phyloP scores from a whole-genome alignment of 2,888 invertebrate species.

The Endotricha flammealis region DNA sequence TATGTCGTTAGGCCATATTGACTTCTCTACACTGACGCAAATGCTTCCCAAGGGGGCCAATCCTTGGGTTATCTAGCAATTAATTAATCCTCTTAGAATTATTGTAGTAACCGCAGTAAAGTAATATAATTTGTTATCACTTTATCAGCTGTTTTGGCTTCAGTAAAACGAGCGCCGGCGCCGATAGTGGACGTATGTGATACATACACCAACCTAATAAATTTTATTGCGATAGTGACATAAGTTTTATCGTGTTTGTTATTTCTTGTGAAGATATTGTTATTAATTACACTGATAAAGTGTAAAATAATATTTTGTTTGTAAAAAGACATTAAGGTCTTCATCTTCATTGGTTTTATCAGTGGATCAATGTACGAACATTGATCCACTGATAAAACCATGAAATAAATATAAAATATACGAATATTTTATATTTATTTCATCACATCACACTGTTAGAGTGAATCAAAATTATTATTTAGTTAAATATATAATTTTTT shows the following conservation, averaged over 20 bases:
- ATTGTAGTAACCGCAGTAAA: slow-evolving; percentile 17
- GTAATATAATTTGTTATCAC: slow-evolving; percentile 23
- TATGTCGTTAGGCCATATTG: slow-evolving; percentile 27
- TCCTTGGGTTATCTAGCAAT: slow-evolving; percentile 52
- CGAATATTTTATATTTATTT: too few relatives aligned
- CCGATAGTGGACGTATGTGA: slow-evolving; percentile 27
- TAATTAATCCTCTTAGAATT: slow-evolving; percentile 44
- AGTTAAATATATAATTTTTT: too few relatives aligned
- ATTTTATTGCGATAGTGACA: too few relatives aligned
- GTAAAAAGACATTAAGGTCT: background rate
- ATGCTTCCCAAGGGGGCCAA: slow-evolving; percentile 37
- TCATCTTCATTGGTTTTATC: background rate
- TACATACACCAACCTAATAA: slow-evolving; percentile 4
- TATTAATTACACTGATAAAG: slow-evolving; percentile 5
- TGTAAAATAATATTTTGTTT: background rate
- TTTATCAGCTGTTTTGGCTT: slow-evolving; percentile 31
- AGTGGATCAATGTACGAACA: too few relatives aligned
- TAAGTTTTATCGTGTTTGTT: slow-evolving; percentile 10
- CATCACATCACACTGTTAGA: too few relatives aligned
- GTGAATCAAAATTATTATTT: too few relatives aligned
- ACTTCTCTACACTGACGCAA: slow-evolving; percentile 57
- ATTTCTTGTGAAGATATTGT: background rate
- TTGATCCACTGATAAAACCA: too few relatives aligned
- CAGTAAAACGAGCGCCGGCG: slow-evolving; percentile 30
- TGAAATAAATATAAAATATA: too few relatives aligned